phyloP scores from a whole-genome alignment of 2,888 invertebrate genomes.

The Pyrgus malvae region DNA sequence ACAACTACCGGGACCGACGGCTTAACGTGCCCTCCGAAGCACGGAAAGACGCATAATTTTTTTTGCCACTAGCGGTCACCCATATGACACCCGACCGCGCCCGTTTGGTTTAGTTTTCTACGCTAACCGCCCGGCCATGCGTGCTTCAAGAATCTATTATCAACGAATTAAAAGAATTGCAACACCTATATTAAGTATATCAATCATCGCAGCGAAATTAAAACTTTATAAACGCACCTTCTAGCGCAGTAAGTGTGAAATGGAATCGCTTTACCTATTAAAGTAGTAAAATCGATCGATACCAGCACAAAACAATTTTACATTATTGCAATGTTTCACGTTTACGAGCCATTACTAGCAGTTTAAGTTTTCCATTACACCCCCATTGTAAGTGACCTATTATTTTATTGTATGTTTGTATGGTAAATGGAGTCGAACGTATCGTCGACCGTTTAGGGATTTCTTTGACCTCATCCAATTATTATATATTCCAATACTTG shows the following conservation, averaged over 20 bases:
- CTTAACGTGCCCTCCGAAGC: too few species aligned
- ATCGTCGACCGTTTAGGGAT: not conserved
- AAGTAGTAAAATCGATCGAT: conserved; percentile 7
- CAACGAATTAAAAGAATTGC: too few species aligned
- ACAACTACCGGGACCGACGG: too few species aligned
- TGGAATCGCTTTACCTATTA: conserved; percentile 20
- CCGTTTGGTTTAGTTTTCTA: too few species aligned
- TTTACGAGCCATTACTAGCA: conserved; percentile 13
- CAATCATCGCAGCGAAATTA: not conserved
- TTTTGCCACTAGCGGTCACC: too few species aligned
- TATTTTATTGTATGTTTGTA: conserved; percentile 12
- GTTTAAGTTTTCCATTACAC: conserved; percentile 24
- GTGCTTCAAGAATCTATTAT: too few species aligned
- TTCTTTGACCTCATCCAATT: too few species aligned
- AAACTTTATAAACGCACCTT: conserved; percentile 1
- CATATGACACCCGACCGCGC: too few species aligned
- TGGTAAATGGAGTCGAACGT: not conserved
- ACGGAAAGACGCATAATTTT: too few species aligned
- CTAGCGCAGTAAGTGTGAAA: conserved; percentile 16
- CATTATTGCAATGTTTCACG: conserved; percentile 6
- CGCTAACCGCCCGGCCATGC: too few species aligned
- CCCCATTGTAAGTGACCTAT: conserved; percentile 14
- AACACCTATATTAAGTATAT: too few species aligned
- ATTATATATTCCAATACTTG: not conserved
- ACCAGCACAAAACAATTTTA: conserved; percentile 14